Conservation (phyloP, 2,888 invertebrate species). For the Labia minor region DNA sequence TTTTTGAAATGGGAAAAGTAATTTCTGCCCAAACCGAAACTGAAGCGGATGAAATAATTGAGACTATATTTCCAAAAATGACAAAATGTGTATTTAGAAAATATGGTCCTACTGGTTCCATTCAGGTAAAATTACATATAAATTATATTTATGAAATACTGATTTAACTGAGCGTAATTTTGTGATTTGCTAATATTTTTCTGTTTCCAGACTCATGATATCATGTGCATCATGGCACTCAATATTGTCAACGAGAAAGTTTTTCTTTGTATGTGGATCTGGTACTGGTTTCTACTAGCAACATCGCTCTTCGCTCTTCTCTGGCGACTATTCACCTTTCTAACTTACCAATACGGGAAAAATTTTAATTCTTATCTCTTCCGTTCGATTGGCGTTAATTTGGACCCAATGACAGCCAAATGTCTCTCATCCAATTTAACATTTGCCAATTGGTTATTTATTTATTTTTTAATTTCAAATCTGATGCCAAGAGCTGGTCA, state of each 20-base stretch:
- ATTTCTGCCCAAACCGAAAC: background rate
- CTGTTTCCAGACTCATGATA: slow-evolving; percentile 31
- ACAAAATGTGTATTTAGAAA: slow-evolving; percentile 39
- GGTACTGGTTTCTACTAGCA: slow-evolving; percentile 27
- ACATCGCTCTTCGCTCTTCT: background rate
- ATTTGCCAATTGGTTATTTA: slow-evolving; percentile 35
- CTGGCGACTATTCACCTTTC: background rate
- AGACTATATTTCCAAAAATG: slow-evolving; percentile 29
- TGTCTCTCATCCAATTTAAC: background rate
- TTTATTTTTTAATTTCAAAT: slow-evolving; percentile 29
- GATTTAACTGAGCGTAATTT: background rate
- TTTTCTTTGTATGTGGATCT: slow-evolving; percentile 35
- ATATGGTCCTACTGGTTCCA: slow-evolving; percentile 37
- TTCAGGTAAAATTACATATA: slow-evolving; percentile 28
- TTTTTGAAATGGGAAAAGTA: slow-evolving; percentile 20
- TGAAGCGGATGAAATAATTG: slow-evolving; percentile 24
- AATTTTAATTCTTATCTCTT: background rate
- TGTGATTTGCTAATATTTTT: background rate
- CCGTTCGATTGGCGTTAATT: background rate
- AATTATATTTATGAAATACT: background rate
- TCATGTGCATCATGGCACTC: slow-evolving; percentile 37
- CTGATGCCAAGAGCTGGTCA: background rate
- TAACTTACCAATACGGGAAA: background rate
- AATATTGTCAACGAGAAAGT: slow-evolving; percentile 40
- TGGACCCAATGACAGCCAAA: background rate